Base-by-base conservation (phyloP, 2,888 invertebrate species). In the Melanostoma mellinum region DNA sequence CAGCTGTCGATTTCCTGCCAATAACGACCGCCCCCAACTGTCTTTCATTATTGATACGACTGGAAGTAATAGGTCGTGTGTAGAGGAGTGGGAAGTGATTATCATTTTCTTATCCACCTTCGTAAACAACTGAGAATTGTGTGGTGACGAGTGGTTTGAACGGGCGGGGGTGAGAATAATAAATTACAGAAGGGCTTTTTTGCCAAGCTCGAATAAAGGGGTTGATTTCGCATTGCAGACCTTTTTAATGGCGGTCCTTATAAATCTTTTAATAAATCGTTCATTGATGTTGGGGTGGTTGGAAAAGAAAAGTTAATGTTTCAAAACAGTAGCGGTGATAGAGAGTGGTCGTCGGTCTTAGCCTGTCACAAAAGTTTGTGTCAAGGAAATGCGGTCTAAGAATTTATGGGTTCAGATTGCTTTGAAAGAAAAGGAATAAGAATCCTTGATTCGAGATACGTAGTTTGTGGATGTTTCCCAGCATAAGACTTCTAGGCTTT, bases 1-100 rank as follows among this genome's bases (percentile, higher is more conserved):
- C 79, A 80, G 56, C 79, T 80, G 79, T 80, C 74, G 40, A 74
- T 80, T 80, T 56, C 50, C 61, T 48, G 56, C 61, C 20, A 69
- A 55, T 76, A 55, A 52, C 44, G 32, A 60, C 52, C 10, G 40
- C 46, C 6, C n/a, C 50, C 36, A 50, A 48, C 33, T 65, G 30
- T 33, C 35, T 52, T 33, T 60, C 65, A n/a, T 40, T 35, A 58
- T 58, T 67, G 58, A 58, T 52, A 48, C 32, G 50, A 35, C 35
- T 52, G 42, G 35, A 42, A 2, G 0, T 10, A 8, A 8, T n/a
- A 30, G n/a, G 61, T 40, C 36, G 53, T 30, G 67, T 5, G 44
- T 48, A 35, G 40, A 48, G 35, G 10, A 1, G 38, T 32, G 61
- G 52, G 42, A 53, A 60, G 53, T 60, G 36, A 52, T 20, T 58